phyloP scores from a whole-genome alignment of 2,888 invertebrate species.

The Trichogramma evanescens region DNA sequence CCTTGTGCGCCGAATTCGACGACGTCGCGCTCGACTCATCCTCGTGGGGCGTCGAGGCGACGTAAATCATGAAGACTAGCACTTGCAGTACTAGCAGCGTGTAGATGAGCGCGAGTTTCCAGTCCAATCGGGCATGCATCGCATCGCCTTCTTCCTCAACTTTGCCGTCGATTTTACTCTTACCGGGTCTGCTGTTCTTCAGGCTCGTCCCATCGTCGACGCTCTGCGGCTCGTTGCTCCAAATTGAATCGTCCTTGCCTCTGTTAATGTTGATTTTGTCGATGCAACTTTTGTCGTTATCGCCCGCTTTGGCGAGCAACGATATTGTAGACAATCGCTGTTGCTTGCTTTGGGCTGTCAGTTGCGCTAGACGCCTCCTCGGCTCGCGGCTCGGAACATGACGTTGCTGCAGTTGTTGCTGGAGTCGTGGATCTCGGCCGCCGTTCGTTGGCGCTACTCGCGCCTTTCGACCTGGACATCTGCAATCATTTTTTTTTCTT shows the following conservation, averaged over 20 bases:
- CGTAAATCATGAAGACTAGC: slow-evolving; percentile 43
- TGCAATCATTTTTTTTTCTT: no score
- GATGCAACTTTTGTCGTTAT: not conserved
- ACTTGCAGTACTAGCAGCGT: slow-evolving; percentile 43
- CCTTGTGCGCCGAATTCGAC: slow-evolving; percentile 25
- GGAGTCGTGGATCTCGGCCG: no score
- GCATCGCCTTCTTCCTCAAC: slow-evolving; percentile 27
- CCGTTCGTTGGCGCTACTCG: no score
- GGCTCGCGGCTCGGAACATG: no score
- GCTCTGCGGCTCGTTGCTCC: not conserved
- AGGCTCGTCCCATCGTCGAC: not conserved
- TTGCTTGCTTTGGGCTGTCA: no score
- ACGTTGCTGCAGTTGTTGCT: no score
- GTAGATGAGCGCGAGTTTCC: slow-evolving; percentile 42
- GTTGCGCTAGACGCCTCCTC: no score
- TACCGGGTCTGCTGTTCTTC: not conserved
- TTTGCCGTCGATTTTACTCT: not conserved
- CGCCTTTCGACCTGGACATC: no score
- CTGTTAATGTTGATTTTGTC: not conserved
- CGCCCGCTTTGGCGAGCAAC: no score
- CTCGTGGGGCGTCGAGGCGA: slow-evolving; percentile 41
- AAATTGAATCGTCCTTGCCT: not conserved
- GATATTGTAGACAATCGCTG: no score
- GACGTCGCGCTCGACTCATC: slow-evolving; percentile 24
- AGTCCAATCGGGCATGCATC: slow-evolving; percentile 43